Evolutionary conservation across 2,113 vertebrate species (phyloP).

Genomic region (Urocolius indicus): DNA sequence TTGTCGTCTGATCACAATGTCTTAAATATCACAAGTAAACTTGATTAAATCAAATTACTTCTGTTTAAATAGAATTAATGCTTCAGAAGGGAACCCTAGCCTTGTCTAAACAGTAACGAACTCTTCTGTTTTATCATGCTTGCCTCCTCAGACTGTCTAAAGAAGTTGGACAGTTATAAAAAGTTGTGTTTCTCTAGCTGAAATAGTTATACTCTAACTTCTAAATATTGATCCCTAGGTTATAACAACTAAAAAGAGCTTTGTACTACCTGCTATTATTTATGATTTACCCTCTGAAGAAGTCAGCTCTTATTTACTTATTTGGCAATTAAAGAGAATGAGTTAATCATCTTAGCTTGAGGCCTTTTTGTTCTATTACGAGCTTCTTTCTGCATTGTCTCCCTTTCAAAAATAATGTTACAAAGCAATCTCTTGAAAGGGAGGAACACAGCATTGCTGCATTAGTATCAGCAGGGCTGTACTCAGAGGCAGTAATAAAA

Average conservation of each 20-base stretch:
- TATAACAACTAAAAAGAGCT: background rate
- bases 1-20: background rate
- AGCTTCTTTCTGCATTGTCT: background rate
- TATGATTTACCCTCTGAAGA: background rate
- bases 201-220: background rate
- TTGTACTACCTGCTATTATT: background rate
- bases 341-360: background rate
- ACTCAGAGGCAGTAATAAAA: background rate
- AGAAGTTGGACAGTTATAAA: background rate
- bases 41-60: background rate
- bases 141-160: background rate
- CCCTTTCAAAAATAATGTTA: rapidly evolving
- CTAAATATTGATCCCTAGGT: background rate
- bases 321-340: background rate
- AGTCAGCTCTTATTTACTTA: background rate
- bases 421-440: background rate
- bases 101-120: background rate
- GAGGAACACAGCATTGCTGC: background rate
- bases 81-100: background rate
- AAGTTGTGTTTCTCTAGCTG: background rate
- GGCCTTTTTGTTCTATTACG: background rate
- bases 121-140: background rate
- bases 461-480: rapidly evolving
- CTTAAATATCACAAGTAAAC: background rate
- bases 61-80: background rate